Evolutionary conservation across 2,888 invertebrate species (phyloP), one percentile per base, ranked within the genome.

Genomic region (Arrhopalites spinosus): DNA sequence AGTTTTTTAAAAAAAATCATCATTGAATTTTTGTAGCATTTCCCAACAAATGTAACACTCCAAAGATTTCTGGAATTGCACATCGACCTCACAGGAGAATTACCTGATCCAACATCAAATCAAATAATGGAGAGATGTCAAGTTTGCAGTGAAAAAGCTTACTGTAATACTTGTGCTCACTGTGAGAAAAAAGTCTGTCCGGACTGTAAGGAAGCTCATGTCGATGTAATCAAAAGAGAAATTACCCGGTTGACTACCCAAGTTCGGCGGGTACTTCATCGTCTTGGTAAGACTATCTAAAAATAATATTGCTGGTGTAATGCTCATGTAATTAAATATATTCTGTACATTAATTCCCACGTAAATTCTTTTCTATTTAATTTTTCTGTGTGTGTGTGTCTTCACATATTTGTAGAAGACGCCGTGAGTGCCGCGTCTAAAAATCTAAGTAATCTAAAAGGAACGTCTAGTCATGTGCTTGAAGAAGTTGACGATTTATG

Each of bases 131-230:
- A 95, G 87, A 88, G 95, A 83, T 96, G 95, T 86, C 93, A 93
- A 84, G 94, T 96, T 66, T 95, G 96, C 87, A 94, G 94, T 74
- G 94, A 96, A 87, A 94, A 97, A 86, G 91, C 94, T 76, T 94
- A 95, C 85, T 91, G 95, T 83, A 91, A 90, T 75, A 88, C 90
- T 68, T 99, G 98, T 86, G 92, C 93, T 30, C 98, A 99, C 86
- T 99, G 99, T 87, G 96, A 98, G 84, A 96, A 97, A 85, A 95
- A 96, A 87, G 93, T 98, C 79, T 99, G 98, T 86, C 92, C 93
- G 82, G 96, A 96, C 85, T 99, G 99, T 87, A 96, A 96, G 86
- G 85, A 85, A 56, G 95, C 96, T 17, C 98, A 98, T 86, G 93
- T 96, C 91, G 97, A 98, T 85, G 96, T 97, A 81, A 88, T 98